Conservation (phyloP, 1,140 invertebrate species). For the Caerostris extrusa region DNA sequence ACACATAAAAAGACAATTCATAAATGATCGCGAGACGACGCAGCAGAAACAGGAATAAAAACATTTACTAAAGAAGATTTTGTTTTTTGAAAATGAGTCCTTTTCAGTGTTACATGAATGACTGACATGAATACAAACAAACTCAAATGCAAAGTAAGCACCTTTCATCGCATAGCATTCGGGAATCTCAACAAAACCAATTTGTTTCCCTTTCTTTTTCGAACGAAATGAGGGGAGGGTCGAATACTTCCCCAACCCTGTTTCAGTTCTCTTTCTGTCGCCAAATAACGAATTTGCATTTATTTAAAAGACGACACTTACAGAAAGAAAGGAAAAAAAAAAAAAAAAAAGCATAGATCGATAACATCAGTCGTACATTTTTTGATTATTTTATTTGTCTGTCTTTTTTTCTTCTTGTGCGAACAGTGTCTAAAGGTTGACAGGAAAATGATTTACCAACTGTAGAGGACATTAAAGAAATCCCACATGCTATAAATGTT, state of each 20-base stretch:
- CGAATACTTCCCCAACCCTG: background rate
- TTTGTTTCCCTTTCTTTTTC: constrained; percentile 54
- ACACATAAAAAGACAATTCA: constrained; percentile 14
- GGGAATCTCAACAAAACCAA: constrained; percentile 60
- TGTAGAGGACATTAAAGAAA: constrained; percentile 5
- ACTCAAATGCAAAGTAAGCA: constrained; percentile 67
- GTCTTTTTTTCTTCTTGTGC: background rate
- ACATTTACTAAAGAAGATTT: constrained; percentile 23
- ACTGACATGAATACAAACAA: constrained; percentile 56
- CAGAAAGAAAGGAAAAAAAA: background rate
- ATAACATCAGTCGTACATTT: constrained; percentile 2
- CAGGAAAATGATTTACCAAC: constrained; percentile 46
- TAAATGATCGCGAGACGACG: background rate
- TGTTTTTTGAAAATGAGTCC: constrained; percentile 53
- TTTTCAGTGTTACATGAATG: constrained; percentile 2
- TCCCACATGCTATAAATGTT: constrained; percentile 23
- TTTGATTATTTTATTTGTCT: constrained; percentile 5
- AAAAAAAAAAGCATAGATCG: constrained; percentile 5
- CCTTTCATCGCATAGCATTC: constrained; percentile 28
- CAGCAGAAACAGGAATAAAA: constrained; percentile 4
- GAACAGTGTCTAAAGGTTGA: background rate
- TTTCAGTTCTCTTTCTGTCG: constrained; percentile 42
- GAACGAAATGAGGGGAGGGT: constrained; percentile 6
- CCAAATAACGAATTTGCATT: constrained; percentile 69
- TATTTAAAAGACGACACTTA: constrained; percentile 61